A percentile compares a stretch with the other conserved stretches of the same genome.
Evolutionary conservation across 2,113 vertebrate species (phyloP).

Genomic region (Mirounga angustirostris): DNA sequence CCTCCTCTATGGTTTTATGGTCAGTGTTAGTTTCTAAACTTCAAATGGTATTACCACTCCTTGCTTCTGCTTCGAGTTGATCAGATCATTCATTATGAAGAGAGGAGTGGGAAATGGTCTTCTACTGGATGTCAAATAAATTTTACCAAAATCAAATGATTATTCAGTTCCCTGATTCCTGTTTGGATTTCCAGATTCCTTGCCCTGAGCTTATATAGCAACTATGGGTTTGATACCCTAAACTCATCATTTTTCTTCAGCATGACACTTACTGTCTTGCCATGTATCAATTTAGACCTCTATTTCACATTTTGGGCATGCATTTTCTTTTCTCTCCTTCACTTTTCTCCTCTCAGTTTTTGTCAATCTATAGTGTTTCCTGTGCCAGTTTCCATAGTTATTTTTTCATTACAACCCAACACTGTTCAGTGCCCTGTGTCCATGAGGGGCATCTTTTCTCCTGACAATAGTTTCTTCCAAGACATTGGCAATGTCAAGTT

Average conservation of each 20-base stretch:
- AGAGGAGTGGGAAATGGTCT: not conserved
- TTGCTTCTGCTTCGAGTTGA: not conserved
- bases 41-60: not conserved
- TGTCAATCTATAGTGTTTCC: not conserved
- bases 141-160: not conserved
- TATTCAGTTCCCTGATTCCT: not conserved
- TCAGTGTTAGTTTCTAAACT: not conserved
- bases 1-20: not conserved
- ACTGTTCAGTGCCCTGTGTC: not conserved
- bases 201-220: not conserved
- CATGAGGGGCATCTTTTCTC: fast-evolving
- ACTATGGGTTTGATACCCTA: not conserved
- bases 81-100: not conserved
- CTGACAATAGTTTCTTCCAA: not conserved
- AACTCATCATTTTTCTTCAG: not conserved
- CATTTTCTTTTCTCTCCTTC: not conserved
- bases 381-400: not conserved
- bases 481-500: not conserved
- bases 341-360: not conserved
- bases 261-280: not conserved
- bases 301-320: not conserved
- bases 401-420: not conserved
- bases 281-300: not conserved
- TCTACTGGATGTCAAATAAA: not conserved
- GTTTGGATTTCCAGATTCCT: not conserved